Evolutionary conservation across 2,888 invertebrate genomes (phyloP).

Genomic region (Ptychoptera contaminata): DNA sequence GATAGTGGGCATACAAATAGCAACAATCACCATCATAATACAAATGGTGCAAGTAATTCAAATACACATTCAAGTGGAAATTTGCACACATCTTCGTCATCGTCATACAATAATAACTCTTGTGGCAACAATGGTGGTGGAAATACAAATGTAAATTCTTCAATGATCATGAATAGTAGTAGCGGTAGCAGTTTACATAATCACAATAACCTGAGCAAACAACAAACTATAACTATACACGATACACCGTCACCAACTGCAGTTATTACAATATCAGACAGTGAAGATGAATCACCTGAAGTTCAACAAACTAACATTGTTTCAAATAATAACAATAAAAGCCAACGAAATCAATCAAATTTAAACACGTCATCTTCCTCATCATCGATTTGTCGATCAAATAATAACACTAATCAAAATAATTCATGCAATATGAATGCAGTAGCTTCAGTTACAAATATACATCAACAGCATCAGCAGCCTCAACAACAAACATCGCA

Average conservation of each 20-base stretch:
- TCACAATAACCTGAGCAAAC: constrained; percentile 23
- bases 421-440: constrained; percentile 7
- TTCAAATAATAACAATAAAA: constrained; percentile 5
- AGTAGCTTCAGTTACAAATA: constrained; percentile 28
- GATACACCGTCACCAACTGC: constrained; percentile 92
- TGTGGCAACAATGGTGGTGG: not conserved
- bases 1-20: not conserved
- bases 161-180: not conserved
- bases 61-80: constrained; percentile 4
- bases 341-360: constrained; percentile 6
- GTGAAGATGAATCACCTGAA: constrained; percentile 67
- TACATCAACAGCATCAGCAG: constrained; percentile 14
- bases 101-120: constrained; percentile 1
- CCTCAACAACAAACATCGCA: constrained; percentile 1
- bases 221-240: constrained; percentile 86
- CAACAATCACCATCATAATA: constrained; percentile 2
- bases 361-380: constrained; percentile 14
- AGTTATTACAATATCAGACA: constrained; percentile 90
- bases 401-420: constrained; percentile 1
- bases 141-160: not conserved
- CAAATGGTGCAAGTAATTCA: constrained; percentile 5
- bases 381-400: constrained; percentile 6
- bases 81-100: constrained; percentile 5
- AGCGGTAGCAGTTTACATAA: constrained; percentile 10
- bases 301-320: constrained; percentile 9